phyloP scores from a whole-genome alignment of 2,888 invertebrate genomes.

The Argynnis bischoffii region DNA sequence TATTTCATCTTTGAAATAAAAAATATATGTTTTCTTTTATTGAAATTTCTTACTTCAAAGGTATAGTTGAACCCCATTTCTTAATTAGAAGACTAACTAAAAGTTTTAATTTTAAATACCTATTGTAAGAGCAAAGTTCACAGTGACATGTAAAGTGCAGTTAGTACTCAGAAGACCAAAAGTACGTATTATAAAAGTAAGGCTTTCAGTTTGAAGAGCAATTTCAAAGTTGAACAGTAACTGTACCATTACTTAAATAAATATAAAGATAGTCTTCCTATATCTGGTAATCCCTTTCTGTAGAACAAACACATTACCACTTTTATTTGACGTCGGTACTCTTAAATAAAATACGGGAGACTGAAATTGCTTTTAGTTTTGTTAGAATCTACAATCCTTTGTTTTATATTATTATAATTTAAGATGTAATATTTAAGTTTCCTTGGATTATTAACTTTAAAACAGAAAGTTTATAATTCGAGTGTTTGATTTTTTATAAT shows the following conservation, averaged over 20 bases:
- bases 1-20: too few species aligned
- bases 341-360: background rate
- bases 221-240: conserved; percentile 30
- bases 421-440: too few species aligned
- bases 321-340: conserved; percentile 16
- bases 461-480: too few species aligned
- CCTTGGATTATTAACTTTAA: too few species aligned
- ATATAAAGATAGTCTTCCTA: conserved; percentile 24
- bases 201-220: conserved; percentile 23
- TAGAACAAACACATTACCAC: conserved; percentile 30
- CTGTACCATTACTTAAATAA: conserved; percentile 37
- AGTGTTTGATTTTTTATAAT: too few species aligned
- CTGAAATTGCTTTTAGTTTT: background rate
- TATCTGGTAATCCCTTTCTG: conserved; percentile 15
- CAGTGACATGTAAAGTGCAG: conserved; percentile 13
- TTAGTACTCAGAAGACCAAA: background rate
- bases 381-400: too few species aligned
- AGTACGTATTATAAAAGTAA: conserved; percentile 4
- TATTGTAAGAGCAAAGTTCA: background rate
- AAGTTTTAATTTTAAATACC: background rate
- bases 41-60: too few species aligned
- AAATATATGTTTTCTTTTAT: too few species aligned
- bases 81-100: background rate
- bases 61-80: too few species aligned
- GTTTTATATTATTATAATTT: too few species aligned